These are phyloP conservation scores for Hydrotaea cyrtoneurina DNA, from an alignment of 2,888 invertebrate genomes.

Conservation along the genomic window DNA sequence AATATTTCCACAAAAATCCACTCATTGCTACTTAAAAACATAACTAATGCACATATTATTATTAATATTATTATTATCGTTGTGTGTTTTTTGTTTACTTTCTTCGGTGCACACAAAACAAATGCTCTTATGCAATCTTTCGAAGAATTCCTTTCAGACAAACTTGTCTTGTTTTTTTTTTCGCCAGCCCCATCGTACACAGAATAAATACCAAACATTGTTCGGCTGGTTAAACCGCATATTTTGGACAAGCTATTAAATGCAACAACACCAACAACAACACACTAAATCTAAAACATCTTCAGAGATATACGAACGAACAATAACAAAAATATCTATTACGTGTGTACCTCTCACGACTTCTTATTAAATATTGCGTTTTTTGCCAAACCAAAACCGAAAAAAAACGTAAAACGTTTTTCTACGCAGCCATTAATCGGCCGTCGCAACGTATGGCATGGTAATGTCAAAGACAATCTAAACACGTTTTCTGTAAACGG, in stretches of 20 bases:
- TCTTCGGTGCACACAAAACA: conserved; percentile 8
- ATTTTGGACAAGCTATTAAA: not conserved
- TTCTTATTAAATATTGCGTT: too few relatives aligned
- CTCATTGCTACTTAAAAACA: too few relatives aligned
- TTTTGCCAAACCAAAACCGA: too few relatives aligned
- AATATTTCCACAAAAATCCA: too few relatives aligned
- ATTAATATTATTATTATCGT: too few relatives aligned
- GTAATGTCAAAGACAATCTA: not conserved
- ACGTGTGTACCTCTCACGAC: too few relatives aligned
- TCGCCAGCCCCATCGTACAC: too few relatives aligned
- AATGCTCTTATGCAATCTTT: conserved; percentile 26
- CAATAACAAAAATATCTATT: too few relatives aligned
- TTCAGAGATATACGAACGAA: not conserved
- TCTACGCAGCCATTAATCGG: too few relatives aligned
- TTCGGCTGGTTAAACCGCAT: conserved; percentile 24
- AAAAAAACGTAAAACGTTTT: too few relatives aligned
- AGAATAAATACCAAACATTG: conserved; percentile 16
- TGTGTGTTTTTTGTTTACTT: conserved; percentile 13
- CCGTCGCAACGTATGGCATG: not conserved
- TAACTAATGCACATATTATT: too few relatives aligned
- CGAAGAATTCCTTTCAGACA: not conserved
- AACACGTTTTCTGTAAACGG: not conserved
- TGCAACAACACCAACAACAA: not conserved
- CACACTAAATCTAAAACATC: not conserved
- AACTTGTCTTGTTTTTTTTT: conserved; percentile 13